Conservation (phyloP, 2,113 vertebrate species). For the Cavia aperea region DNA sequence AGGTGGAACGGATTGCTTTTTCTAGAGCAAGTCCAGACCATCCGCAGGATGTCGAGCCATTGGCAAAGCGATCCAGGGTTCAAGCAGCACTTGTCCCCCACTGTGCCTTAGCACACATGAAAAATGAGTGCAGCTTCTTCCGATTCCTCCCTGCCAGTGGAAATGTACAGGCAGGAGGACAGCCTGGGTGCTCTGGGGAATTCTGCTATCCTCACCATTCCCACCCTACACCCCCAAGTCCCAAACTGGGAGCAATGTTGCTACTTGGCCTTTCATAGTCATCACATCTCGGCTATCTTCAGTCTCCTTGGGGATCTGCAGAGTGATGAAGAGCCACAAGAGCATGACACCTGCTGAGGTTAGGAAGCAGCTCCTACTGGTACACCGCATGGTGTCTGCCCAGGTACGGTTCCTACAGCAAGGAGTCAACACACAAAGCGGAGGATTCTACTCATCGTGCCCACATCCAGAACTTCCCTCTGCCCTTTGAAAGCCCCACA, state of each 20-base stretch:
- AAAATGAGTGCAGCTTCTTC: background rate
- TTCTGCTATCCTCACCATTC: background rate
- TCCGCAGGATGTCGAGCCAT: background rate
- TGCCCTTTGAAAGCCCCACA: background rate
- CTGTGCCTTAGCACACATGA: background rate
- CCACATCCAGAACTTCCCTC: background rate
- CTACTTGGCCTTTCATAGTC: constrained; percentile 21
- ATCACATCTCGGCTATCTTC: background rate
- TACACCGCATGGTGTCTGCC: background rate
- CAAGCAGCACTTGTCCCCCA: too few relatives aligned
- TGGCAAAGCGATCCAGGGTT: background rate
- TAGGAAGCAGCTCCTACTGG: background rate
- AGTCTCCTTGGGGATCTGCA: background rate
- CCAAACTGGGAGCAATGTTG: background rate
- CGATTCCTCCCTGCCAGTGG: background rate
- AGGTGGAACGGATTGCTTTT: background rate
- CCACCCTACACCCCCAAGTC: background rate
- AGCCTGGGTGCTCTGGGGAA: background rate
- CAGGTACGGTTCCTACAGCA: background rate
- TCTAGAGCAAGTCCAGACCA: background rate
- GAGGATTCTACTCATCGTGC: background rate
- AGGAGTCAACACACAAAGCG: background rate
- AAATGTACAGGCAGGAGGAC: background rate
- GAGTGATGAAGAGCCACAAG: constrained; percentile 21
- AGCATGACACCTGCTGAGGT: background rate